A percentile compares a stretch with the other conserved stretches of the same genome.
These are phyloP conservation scores for Telmatochromis brachygnathus DNA, from an alignment of 2,113 vertebrate species.

Conservation along the genomic window DNA sequence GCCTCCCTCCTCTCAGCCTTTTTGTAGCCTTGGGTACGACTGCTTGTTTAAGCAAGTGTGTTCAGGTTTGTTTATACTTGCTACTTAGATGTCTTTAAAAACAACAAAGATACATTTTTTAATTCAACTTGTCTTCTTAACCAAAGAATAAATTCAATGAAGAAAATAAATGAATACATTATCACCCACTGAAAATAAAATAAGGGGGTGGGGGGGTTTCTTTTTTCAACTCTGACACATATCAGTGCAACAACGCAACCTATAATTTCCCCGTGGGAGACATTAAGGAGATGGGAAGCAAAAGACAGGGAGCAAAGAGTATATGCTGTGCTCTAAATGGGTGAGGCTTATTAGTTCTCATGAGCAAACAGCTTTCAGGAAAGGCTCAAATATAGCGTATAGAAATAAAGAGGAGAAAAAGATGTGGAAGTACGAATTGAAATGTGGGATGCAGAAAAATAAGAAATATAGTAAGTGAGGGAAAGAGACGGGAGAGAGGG, in stretches of 20 bases:
- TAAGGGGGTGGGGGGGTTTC: neutral
- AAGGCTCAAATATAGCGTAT: neutral
- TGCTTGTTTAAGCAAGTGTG: neutral
- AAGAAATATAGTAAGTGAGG: neutral
- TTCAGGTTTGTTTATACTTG: neutral
- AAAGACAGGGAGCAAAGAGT: neutral
- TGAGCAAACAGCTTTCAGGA: neutral
- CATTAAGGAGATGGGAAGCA: neutral
- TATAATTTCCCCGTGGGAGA: neutral
- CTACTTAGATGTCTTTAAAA: neutral
- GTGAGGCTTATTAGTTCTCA: conserved; percentile 13
- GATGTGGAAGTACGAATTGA: neutral
- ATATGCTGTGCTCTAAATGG: conserved; percentile 1
- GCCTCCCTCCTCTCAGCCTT: neutral
- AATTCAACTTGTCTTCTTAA: conserved; percentile 10
- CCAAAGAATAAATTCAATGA: neutral
- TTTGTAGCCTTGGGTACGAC: conserved; percentile 24
- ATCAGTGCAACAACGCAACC: neutral
- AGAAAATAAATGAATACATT: neutral
- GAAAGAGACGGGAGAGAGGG: neutral
- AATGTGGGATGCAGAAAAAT: neutral
- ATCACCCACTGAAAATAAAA: neutral
- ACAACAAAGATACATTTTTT: neutral
- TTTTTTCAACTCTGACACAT: neutral
- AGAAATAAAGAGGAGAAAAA: neutral